Evolutionary conservation across 2,888 invertebrate genomes (phyloP).

Genomic region (Drosophila neotestacea): DNA sequence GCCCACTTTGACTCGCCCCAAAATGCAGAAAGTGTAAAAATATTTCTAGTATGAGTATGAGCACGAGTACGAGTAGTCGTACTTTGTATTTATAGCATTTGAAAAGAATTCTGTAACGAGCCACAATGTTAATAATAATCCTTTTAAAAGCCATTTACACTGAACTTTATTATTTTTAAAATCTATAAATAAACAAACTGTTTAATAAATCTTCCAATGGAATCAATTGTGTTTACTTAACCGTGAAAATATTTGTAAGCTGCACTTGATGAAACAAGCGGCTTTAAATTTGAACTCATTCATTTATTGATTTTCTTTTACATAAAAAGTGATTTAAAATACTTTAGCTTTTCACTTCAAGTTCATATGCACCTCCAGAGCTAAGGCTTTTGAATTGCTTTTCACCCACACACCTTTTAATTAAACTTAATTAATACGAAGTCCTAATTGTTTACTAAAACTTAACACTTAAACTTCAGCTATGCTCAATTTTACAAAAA

Average conservation of each 20-base stretch:
- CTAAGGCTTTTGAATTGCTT: too few relatives aligned
- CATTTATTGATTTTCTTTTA: too few relatives aligned
- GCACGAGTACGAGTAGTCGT: conserved; percentile 4
- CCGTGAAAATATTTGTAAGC: too few relatives aligned
- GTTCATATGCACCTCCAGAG: too few relatives aligned
- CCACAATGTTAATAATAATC: conserved; percentile 32
- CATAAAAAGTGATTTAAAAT: too few relatives aligned
- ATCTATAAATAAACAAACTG: background rate
- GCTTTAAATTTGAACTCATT: too few relatives aligned
- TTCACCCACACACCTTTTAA: too few relatives aligned
- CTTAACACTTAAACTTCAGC: background rate
- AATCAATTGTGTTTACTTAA: background rate
- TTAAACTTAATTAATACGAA: too few relatives aligned
- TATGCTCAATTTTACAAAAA: background rate
- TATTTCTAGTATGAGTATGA: conserved; percentile 22
- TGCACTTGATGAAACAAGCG: too few relatives aligned
- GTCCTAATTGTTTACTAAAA: background rate
- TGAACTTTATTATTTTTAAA: background rate
- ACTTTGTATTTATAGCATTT: conserved; percentile 65
- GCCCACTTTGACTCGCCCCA: conserved; percentile 5
- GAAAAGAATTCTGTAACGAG: conserved; percentile 18
- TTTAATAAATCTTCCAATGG: background rate
- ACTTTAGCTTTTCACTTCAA: too few relatives aligned
- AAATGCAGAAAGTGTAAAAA: conserved; percentile 60
- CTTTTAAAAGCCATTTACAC: conserved; percentile 21